These are phyloP conservation scores for Takifugu ocellatus DNA, from an alignment of 2,797 vertebrate genomes.

Conservation along the genomic window DNA sequence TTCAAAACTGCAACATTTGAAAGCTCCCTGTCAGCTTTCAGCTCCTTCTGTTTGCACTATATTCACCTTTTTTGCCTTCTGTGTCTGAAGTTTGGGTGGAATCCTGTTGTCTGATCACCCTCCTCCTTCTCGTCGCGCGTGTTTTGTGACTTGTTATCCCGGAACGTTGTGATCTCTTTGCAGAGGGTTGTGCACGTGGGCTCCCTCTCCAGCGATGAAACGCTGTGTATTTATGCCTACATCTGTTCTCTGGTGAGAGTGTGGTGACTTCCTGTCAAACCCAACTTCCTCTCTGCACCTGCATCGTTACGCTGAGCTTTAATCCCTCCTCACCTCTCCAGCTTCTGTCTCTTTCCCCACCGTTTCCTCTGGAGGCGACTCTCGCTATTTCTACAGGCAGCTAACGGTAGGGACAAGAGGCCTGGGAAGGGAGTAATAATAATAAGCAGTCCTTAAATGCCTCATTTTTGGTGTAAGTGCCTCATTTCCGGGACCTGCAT, in stretches of 20 bases:
- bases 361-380: conserved; percentile 45
- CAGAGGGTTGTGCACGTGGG: conserved; percentile 11
- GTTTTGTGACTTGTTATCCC: conserved; percentile 44
- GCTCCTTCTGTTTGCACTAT: conserved; percentile 4
- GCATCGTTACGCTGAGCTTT: conserved; percentile 56
- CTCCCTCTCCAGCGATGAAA: conserved; percentile 36
- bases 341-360: conserved; percentile 22
- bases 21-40: conserved; percentile 18
- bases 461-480: too few species aligned
- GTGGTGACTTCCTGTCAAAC: conserved; percentile 30
- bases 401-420: conserved; percentile 37
- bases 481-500: too few species aligned
- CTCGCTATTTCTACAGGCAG: conserved; percentile 37
- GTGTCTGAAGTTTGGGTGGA: conserved; percentile 34
- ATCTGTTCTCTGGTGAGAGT: conserved; percentile 22
- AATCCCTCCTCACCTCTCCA: conserved; percentile 41
- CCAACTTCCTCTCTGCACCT: conserved; percentile 26
- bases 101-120: conserved; percentile 34
- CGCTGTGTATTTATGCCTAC: conserved; percentile 29
- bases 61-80: not conserved
- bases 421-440: not conserved
- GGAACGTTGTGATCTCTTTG: conserved; percentile 48
- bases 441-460: too few species aligned
- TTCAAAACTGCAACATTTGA: conserved; percentile 18
- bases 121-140: conserved; percentile 14